Base-by-base conservation (phyloP, 2,113 vertebrate genomes). In the Melospiza melodia region DNA sequence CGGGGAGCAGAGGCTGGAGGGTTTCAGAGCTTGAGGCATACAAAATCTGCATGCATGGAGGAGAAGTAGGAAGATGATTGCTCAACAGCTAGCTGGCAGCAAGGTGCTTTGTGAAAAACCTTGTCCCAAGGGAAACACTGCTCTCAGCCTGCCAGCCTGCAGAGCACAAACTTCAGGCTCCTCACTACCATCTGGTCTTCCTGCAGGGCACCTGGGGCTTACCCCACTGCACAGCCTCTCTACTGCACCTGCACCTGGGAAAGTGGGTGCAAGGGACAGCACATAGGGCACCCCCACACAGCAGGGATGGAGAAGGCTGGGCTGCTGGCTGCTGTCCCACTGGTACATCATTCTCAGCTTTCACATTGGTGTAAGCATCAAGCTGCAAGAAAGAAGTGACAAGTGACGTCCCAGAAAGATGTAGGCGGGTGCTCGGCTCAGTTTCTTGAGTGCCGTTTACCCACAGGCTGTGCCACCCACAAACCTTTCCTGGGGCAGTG, bases 401-500 rank as follows among this genome's bases (percentile, higher is more conserved):
- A 72, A 90, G 76, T 1, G 7, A 72, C 33, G 2, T 63, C 75
- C 80, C 94, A 92, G 83, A 95, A 84, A 89, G 88, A 49, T 2
- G 95, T 96, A 94, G 95, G 95, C 79, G 93, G 93, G 72, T 31
- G 90, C 86, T 89, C 9, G 0, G 74, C 92, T 94, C 92, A 43
- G 92, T 65, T 92, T 96, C 92, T 94, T 31, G 8, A 71, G 57
- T 65, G 69, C 88, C 83, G 87, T 97, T 97, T 96, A 95, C 88
- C 92, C 88, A 67, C 93, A 96, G 2, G 35, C 65, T 15, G 3
- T 86, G 76, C 92, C 94, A 95, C 94, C 92, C 93, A 97, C 94
- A 92, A 61, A 89, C 49, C 61, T 84, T 90, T 89, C 61, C 84
- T 4, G 11, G 61, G 76, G 55, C 76, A 30, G 61, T 1, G 62